Evolutionary conservation across 2,797 vertebrate genomes (phyloP).

Genomic region (Pipistrellus pipistrellus): DNA sequence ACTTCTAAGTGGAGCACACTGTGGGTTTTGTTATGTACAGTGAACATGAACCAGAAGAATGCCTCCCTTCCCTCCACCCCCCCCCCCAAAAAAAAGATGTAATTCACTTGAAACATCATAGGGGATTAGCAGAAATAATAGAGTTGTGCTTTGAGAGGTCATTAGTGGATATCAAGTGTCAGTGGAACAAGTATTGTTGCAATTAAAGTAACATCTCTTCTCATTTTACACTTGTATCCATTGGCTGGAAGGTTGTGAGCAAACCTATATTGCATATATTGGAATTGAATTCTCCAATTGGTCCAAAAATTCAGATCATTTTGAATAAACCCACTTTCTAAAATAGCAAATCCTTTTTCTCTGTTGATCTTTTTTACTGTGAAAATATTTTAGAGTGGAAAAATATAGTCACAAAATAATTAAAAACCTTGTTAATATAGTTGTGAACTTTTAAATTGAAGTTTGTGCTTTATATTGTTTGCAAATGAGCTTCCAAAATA

Average conservation of each 20-base stretch:
- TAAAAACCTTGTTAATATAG: conserved; percentile 64
- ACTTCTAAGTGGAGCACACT: background rate
- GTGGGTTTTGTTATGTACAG: background rate
- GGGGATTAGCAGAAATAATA: background rate
- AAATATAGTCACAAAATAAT: conserved; percentile 47
- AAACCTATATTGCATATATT: background rate
- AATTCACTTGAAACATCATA: background rate
- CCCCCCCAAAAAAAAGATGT: background rate
- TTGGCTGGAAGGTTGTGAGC: background rate
- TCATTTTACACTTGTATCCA: background rate
- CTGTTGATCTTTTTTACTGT: conserved; percentile 57
- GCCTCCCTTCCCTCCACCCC: too few species aligned
- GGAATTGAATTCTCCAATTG: conserved; percentile 49
- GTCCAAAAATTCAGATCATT: conserved; percentile 17
- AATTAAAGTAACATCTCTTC: background rate
- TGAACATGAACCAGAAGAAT: background rate
- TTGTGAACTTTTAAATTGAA: conserved; percentile 63
- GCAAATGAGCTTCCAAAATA: conserved; percentile 56
- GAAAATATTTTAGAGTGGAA: conserved; percentile 63
- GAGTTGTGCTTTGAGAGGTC: background rate
- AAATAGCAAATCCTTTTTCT: conserved; percentile 60
- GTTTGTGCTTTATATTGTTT: conserved; percentile 64
- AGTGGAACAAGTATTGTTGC: background rate
- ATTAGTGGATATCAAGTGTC: background rate
- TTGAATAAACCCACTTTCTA: conserved; percentile 35